These are phyloP conservation scores for Sialis fuliginosa DNA, from an alignment of 2,888 invertebrate genomes.

Conservation along the genomic window DNA sequence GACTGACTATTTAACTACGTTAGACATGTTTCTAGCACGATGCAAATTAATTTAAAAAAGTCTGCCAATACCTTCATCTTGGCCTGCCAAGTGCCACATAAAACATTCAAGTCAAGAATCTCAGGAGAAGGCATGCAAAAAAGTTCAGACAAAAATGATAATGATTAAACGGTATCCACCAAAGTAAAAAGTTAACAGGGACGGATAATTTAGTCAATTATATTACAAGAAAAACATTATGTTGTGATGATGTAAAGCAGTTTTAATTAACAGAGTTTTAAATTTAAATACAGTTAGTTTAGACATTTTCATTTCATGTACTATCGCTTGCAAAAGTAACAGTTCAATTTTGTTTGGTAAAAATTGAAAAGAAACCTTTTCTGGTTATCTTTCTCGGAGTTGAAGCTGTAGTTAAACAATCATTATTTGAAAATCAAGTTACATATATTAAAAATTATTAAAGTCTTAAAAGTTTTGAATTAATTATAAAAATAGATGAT, in stretches of 20 bases:
- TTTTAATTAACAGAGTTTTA: no score
- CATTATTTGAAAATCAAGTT: no score
- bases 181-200: neutral
- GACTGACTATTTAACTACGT: neutral
- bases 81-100: slow-evolving; percentile 54
- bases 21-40: slow-evolving; percentile 14
- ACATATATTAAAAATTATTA: no score
- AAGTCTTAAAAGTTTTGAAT: no score
- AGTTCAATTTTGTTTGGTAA: neutral
- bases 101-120: slow-evolving; percentile 53
- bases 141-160: slow-evolving; percentile 23
- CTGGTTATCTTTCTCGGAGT: no score
- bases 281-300: no score
- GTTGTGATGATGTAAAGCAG: no score
- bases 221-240: neutral
- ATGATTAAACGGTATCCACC: slow-evolving; percentile 7
- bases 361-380: neutral
- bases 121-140: slow-evolving; percentile 48
- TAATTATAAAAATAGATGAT: no score
- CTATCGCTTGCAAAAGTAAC: neutral
- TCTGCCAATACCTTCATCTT: slow-evolving; percentile 42
- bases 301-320: neutral
- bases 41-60: slow-evolving; percentile 24
- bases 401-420: no score
- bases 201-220: neutral